Percentiles rank a stretch among this genome's conserved stretches.
These are phyloP conservation scores for Anser cygnoides DNA, from an alignment of 2,113 vertebrate genomes.

Conservation along the genomic window DNA sequence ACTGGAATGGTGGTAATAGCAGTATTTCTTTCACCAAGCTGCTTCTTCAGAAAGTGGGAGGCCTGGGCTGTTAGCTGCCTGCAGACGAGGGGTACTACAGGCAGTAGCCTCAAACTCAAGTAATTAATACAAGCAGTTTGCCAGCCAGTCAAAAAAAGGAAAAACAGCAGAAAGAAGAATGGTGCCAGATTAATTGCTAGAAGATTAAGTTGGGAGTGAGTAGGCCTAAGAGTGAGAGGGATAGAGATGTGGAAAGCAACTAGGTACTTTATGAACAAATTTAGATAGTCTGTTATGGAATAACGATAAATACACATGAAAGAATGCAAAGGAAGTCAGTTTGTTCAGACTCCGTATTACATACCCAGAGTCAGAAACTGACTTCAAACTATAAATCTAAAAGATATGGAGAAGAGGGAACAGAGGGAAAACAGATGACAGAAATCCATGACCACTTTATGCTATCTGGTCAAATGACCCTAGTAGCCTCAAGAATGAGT, in stretches of 20 bases:
- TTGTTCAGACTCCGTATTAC: background rate
- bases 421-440: background rate
- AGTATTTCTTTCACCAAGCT: background rate
- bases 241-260: background rate
- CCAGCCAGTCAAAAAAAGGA: background rate
- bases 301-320: background rate
- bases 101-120: rapidly evolving
- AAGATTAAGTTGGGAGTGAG: background rate
- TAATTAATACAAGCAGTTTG: background rate
- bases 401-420: background rate
- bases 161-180: background rate
- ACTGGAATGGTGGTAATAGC: background rate
- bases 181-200: background rate
- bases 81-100: rapidly evolving
- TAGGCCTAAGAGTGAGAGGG: background rate
- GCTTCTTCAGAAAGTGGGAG: background rate
- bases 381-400: background rate
- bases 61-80: background rate
- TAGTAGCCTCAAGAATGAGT: background rate
- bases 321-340: background rate
- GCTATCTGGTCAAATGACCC: background rate
- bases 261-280: background rate
- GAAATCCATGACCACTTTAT: background rate
- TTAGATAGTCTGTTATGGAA: background rate
- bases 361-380: background rate